Evolutionary conservation across 2,888 invertebrate species (phyloP).

Genomic region (Ecliptopera silaceata): DNA sequence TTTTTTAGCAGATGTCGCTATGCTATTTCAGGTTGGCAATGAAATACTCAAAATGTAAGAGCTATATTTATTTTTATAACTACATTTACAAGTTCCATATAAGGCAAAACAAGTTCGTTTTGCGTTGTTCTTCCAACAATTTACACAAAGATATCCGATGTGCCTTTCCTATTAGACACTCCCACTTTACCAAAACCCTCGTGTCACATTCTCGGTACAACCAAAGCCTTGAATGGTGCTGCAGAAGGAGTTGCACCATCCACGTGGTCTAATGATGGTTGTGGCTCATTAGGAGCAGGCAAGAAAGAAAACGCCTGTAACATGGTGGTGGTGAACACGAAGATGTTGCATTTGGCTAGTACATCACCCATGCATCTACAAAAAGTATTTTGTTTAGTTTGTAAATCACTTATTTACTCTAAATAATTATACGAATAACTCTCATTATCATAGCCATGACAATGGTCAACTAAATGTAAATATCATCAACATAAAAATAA

Average conservation of each 20-base stretch:
- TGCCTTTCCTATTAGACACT: too few relatives aligned
- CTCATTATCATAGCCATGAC: too few relatives aligned
- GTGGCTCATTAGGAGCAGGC: slow-evolving; percentile 84
- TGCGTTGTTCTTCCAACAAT: too few relatives aligned
- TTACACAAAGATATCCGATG: too few relatives aligned
- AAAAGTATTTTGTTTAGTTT: background rate
- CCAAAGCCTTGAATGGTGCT: slow-evolving; percentile 86
- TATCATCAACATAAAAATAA: background rate
- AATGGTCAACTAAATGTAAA: background rate
- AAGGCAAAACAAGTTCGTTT: too few relatives aligned
- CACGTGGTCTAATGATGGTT: slow-evolving; percentile 86
- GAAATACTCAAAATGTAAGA: too few relatives aligned
- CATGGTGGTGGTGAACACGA: slow-evolving; percentile 88
- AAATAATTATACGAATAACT: too few relatives aligned
- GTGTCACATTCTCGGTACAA: slow-evolving; percentile 75
- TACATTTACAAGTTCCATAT: too few relatives aligned
- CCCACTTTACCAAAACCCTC: too few relatives aligned
- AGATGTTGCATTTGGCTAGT: slow-evolving; percentile 89
- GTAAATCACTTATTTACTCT: too few relatives aligned
- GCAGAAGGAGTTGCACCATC: slow-evolving; percentile 92
- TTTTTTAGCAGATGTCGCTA: background rate
- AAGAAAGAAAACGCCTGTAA: slow-evolving; percentile 89
- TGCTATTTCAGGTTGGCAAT: too few relatives aligned
- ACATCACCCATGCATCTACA: slow-evolving; percentile 90
- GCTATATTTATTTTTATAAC: too few relatives aligned